These are phyloP conservation scores for Molothrus aeneus DNA, from an alignment of 2,797 vertebrate genomes.

Conservation along the genomic window DNA sequence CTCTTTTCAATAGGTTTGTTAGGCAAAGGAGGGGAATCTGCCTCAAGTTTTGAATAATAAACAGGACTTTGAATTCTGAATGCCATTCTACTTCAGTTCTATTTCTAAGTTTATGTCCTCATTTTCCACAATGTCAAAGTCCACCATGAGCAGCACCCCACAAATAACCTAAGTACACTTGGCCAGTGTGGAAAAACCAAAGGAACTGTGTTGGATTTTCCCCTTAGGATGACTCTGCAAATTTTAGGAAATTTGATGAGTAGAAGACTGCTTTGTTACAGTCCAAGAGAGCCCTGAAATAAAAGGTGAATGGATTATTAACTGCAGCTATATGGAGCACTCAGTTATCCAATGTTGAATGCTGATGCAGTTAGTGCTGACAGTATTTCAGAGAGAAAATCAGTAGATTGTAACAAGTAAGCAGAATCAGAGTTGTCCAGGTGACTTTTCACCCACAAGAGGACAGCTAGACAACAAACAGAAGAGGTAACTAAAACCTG, in stretches of 20 bases:
- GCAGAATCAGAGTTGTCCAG: neutral
- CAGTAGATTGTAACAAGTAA: neutral
- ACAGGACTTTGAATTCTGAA: neutral
- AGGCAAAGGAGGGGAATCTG: neutral
- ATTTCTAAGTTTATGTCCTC: neutral
- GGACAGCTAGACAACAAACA: neutral
- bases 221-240: neutral
- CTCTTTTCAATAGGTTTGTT: neutral
- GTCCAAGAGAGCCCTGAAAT: neutral
- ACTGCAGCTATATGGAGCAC: neutral
- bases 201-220: neutral
- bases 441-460: neutral
- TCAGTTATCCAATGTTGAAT: neutral
- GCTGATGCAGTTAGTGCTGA: neutral
- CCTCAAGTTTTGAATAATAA: neutral
- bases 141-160: neutral
- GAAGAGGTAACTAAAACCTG: neutral
- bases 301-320: neutral
- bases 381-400: neutral
- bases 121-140: neutral
- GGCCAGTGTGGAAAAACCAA: neutral
- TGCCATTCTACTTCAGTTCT: neutral
- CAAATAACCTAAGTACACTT: neutral
- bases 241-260: neutral
- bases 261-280: neutral